These are phyloP conservation scores for Leuctra nigra DNA, from an alignment of 2,888 invertebrate genomes.

Conservation along the genomic window DNA sequence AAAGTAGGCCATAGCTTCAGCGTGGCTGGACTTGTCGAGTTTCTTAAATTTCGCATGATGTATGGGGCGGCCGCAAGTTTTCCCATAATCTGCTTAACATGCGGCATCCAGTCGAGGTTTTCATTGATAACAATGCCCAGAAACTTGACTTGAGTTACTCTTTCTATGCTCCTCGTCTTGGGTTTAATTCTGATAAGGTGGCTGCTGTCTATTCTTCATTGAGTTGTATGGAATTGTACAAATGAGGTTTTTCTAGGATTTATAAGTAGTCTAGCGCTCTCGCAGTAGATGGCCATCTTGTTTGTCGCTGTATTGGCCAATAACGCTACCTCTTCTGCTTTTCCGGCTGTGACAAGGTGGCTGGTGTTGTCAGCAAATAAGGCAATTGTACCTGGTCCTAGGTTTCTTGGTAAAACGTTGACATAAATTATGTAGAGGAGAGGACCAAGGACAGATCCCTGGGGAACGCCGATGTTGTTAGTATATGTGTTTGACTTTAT, in stretches of 20 bases:
- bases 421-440: background rate
- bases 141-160: background rate
- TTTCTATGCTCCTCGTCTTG: background rate
- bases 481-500: background rate
- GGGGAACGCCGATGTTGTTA: background rate
- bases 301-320: background rate
- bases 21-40: background rate
- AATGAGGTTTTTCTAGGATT: background rate
- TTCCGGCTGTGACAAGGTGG: background rate
- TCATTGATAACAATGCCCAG: background rate
- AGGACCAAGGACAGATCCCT: background rate
- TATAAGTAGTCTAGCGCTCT: background rate
- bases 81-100: background rate
- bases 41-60: background rate
- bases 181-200: background rate
- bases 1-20: background rate
- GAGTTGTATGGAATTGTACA: background rate
- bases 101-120: background rate
- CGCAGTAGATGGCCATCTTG: background rate
- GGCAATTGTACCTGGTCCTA: background rate
- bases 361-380: background rate
- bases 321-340: background rate
- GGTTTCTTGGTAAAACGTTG: background rate
- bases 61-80: constrained; percentile 1
- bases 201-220: background rate